Percentiles rank a stretch among this genome's conserved stretches.
These are phyloP conservation scores for Poecilia latipinna DNA, from an alignment of 2,113 vertebrate species.

Conservation along the genomic window DNA sequence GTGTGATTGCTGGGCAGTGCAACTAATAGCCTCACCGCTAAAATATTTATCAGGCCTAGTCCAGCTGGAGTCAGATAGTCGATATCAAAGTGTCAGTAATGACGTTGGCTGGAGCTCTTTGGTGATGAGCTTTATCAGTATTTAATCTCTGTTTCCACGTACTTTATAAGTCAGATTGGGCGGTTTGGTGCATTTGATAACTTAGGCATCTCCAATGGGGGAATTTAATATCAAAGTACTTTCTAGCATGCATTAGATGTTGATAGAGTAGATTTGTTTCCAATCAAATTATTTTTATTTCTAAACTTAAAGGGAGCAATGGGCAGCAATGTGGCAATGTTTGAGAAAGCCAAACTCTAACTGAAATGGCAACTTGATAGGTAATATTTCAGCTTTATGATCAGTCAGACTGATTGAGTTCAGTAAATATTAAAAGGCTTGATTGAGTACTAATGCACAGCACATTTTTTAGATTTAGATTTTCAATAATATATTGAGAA, in stretches of 20 bases:
- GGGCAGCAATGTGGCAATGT: no score
- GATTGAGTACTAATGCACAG: no score
- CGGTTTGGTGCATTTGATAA: background rate
- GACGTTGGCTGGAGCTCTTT: background rate
- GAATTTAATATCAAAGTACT: background rate
- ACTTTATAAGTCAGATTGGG: background rate
- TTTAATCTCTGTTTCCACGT: constrained; percentile 1
- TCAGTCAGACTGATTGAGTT: no score
- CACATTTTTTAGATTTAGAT: no score
- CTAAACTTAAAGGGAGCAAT: background rate
- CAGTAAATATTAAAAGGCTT: no score
- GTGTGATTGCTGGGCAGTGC: constrained; percentile 3
- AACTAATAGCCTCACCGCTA: constrained; percentile 40
- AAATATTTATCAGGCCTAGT: constrained; percentile 63
- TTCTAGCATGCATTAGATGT: background rate
- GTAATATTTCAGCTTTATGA: no score
- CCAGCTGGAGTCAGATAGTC: constrained; percentile 19
- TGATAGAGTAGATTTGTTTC: background rate
- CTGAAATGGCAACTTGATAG: no score
- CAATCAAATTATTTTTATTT: background rate
- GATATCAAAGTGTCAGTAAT: constrained; percentile 28
- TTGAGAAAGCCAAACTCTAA: no score
- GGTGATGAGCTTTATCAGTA: background rate
- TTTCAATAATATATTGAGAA: no score
- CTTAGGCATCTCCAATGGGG: background rate